Evolutionary conservation across 1,140 invertebrate species (phyloP).

Genomic region (Trialeurodes vaporariorum): DNA sequence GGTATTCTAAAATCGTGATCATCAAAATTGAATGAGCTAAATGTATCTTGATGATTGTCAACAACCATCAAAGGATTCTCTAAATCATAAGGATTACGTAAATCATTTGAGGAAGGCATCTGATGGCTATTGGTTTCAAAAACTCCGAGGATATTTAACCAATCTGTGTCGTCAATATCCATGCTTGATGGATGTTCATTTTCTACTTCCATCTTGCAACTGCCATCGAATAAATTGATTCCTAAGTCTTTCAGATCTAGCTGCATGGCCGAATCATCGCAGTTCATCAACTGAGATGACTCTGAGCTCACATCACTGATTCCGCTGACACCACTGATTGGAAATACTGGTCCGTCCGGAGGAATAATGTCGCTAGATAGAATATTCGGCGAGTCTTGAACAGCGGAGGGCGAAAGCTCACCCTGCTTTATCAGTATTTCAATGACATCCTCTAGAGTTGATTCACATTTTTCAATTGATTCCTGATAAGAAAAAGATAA

Average conservation of each 20-base stretch:
- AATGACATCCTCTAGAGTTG: slow-evolving; percentile 88
- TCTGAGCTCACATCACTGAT: slow-evolving; percentile 34
- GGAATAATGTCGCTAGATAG: not conserved
- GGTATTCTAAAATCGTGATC: slow-evolving; percentile 48
- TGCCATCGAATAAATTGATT: slow-evolving; percentile 56
- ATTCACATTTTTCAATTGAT: slow-evolving; percentile 49
- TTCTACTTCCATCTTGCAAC: slow-evolving; percentile 39
- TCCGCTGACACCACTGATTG: slow-evolving; percentile 25
- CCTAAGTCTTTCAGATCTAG: slow-evolving; percentile 48
- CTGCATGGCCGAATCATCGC: slow-evolving; percentile 10
- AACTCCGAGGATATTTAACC: slow-evolving; percentile 25
- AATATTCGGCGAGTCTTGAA: slow-evolving; percentile 53
- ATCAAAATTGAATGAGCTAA: slow-evolving; percentile 58
- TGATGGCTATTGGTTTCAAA: slow-evolving; percentile 32
- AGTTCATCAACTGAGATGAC: slow-evolving; percentile 25
- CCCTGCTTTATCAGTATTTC: slow-evolving; percentile 90
- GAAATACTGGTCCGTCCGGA: slow-evolving; percentile 41
- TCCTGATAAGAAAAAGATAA: slow-evolving; percentile 21
- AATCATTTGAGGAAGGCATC: slow-evolving; percentile 47
- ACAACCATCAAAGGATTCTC: slow-evolving; percentile 37
- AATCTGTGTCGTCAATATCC: slow-evolving; percentile 16
- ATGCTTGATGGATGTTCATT: slow-evolving; percentile 23
- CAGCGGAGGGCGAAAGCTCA: slow-evolving; percentile 77
- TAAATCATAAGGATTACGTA: slow-evolving; percentile 20
- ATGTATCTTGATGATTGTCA: slow-evolving; percentile 46